These are phyloP conservation scores for Orthonyx spaldingii DNA, from an alignment of 2,113 vertebrate genomes.

Conservation along the genomic window DNA sequence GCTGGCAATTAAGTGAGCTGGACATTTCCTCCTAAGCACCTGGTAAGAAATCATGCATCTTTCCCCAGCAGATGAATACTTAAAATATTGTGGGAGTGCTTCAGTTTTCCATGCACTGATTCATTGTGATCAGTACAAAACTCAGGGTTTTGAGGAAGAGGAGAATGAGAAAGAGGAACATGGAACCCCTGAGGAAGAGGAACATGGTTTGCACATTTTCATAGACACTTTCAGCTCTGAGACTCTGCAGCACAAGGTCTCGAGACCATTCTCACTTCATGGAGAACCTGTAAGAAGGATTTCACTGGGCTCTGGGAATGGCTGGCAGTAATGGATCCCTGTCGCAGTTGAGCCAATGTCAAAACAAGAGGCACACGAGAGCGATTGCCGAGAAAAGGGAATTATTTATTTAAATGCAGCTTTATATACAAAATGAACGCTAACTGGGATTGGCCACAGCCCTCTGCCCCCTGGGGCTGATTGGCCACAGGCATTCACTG, in stretches of 20 bases:
- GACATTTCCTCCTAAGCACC: neutral
- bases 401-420: too few relatives aligned
- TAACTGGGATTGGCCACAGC: too few relatives aligned
- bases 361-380: too few relatives aligned
- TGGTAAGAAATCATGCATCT: slow-evolving; percentile 37
- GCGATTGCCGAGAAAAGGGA: too few relatives aligned
- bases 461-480: too few relatives aligned
- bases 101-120: neutral
- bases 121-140: neutral
- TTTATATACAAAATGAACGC: too few relatives aligned
- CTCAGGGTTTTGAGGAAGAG: too few relatives aligned
- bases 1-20: slow-evolving; percentile 49
- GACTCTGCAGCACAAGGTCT: neutral
- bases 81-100: neutral
- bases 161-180: too few relatives aligned
- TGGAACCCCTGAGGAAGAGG: too few relatives aligned
- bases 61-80: slow-evolving; percentile 31
- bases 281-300: neutral
- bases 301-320: neutral
- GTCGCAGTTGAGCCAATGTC: too few relatives aligned
- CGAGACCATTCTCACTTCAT: neutral
- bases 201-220: neutral
- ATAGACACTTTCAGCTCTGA: neutral
- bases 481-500: too few relatives aligned
- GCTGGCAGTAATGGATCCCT: neutral